Conservation (phyloP, 2,113 vertebrate genomes). For the Dicerorhinus sumatrensis region DNA sequence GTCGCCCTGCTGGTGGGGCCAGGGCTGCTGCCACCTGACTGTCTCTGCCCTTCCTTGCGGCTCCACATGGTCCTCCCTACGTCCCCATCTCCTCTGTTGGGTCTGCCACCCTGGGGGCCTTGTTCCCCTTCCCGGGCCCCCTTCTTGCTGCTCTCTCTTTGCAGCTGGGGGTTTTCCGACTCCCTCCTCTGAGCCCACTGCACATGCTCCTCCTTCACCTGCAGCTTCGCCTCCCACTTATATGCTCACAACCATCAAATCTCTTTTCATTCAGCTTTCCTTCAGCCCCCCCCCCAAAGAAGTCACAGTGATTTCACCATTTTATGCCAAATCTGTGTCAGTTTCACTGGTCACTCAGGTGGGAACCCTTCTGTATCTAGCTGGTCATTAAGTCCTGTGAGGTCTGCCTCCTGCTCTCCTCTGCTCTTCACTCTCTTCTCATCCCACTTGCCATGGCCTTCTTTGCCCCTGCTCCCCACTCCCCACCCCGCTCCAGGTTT, state of each 20-base stretch:
- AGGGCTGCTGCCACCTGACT: background rate
- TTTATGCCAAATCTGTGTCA: background rate
- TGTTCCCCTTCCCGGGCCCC: background rate
- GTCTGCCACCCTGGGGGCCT: background rate
- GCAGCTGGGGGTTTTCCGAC: fast-evolving
- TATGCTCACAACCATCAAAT: background rate
- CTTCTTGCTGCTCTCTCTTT: too few relatives aligned
- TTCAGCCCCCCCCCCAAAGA: background rate
- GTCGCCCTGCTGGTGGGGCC: background rate
- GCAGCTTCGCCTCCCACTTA: too few relatives aligned
- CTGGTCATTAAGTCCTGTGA: background rate
- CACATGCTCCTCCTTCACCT: too few relatives aligned
- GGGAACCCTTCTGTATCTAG: background rate
- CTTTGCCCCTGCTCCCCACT: too few relatives aligned
- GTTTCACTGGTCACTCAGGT: background rate
- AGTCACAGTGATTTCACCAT: background rate
- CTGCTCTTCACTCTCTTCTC: background rate
- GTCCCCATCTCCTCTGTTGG: background rate
- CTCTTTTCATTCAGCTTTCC: background rate
- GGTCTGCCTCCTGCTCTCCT: background rate
- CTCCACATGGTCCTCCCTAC: background rate
- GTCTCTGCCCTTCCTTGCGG: too few relatives aligned
- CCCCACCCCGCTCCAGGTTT: too few relatives aligned
- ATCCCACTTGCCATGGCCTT: background rate
- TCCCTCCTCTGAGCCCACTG: background rate